Conservation (phyloP, 1,140 invertebrate species). For the Aphelenchoides fujianensis region DNA sequence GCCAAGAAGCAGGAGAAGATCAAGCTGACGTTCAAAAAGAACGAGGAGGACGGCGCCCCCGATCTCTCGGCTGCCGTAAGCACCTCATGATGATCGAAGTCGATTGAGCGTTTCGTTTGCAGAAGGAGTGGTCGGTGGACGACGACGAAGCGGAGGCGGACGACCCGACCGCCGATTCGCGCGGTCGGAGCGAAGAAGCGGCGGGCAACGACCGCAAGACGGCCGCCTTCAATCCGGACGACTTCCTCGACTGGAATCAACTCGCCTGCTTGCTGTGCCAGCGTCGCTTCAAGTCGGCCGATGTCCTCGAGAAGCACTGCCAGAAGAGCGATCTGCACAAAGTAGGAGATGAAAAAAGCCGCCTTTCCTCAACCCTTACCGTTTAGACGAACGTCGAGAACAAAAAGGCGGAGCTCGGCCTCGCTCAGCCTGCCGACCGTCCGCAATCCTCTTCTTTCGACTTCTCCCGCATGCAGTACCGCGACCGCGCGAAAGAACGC, state of each 20-base stretch:
- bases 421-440: too few relatives aligned
- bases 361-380: too few relatives aligned
- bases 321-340: conserved; percentile 91
- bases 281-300: conserved; percentile 82
- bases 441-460: neutral
- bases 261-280: conserved; percentile 92
- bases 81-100: too few relatives aligned
- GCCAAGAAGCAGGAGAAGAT: conserved; percentile 94
- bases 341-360: too few relatives aligned
- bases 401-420: conserved; percentile 36
- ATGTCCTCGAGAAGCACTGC: conserved; percentile 83
- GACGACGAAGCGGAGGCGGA: too few relatives aligned
- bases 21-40: conserved; percentile 74
- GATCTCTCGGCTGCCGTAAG: too few relatives aligned
- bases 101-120: too few relatives aligned
- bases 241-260: conserved; percentile 80
- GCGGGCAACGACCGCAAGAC: neutral
- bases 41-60: too few relatives aligned
- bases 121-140: too few relatives aligned
- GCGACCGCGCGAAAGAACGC: conserved; percentile 92
- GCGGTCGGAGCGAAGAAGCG: too few relatives aligned
- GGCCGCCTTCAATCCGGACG: conserved; percentile 65
- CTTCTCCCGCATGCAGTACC: conserved; percentile 68
- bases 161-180: too few relatives aligned
- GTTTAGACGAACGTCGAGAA: conserved; percentile 38